Evolutionary conservation across 1,140 invertebrate species (phyloP), one percentile per base, ranked within the genome.

Genomic region (Plutomurus gul): DNA sequence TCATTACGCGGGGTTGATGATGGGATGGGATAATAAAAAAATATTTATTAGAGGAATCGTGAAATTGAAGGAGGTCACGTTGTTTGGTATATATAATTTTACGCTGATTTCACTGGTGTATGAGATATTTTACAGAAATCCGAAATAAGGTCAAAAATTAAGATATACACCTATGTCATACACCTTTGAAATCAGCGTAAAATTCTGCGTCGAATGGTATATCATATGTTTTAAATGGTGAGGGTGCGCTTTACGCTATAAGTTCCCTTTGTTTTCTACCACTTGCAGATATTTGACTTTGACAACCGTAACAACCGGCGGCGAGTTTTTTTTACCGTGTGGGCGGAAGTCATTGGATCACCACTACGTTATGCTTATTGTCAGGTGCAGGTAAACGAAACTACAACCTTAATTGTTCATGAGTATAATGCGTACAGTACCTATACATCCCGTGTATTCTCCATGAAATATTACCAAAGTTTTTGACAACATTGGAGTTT

Each of bases 251-350:
- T n/a, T n/a, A n/a, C n/a, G n/a, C n/a, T n/a, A n/a, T n/a, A n/a
- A n/a, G n/a, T n/a, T n/a, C n/a, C n/a, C n/a, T n/a, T n/a, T n/a
- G n/a, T 65, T 30, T 25, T 27, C 78, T 77, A 79, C 77, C 30
- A 33, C 49, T 82, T 83, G 71, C 88, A 92, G 88, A 88, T 89
- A 49, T 92, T 96, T 84, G 94, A 96, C 86, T 90, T 94, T 79
- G 95, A 96, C 85, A 94, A 95, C 84, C 94, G 94, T 8, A 89
- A 90, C 13, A 89, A 93, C 82, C 93, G 95, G 85, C 96, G 95
- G 85, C 93, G 94, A 87, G 89, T 91, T 4, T 94, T 93, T 84
- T 88, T 93, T 39, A 93, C 92, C 1, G 92, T 94, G 3, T 90
- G 93, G 84, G 95, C 94, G 0, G 93, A 92, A 75, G 95, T 96